These are phyloP conservation scores for Leptocoma aspasia DNA, from an alignment of 2,113 vertebrate species.

Conservation along the genomic window DNA sequence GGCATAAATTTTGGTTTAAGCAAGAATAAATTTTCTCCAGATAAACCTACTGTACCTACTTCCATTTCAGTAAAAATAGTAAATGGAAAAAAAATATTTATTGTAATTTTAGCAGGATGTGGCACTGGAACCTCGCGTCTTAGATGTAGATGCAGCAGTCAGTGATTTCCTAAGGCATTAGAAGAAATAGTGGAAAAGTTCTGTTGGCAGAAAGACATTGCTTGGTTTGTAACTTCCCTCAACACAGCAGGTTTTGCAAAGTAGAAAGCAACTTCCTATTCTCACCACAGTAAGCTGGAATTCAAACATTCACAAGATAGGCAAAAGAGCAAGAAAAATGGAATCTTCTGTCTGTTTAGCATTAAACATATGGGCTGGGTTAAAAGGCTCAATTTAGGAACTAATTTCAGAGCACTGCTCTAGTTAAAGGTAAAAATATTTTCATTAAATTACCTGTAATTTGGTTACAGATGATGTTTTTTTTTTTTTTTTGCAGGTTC, in stretches of 20 bases:
- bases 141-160: background rate
- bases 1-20: background rate
- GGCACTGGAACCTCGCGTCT: background rate
- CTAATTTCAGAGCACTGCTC: background rate
- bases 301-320: background rate
- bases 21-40: background rate
- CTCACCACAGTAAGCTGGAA: background rate
- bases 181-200: background rate
- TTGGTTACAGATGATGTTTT: background rate
- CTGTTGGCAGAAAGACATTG: background rate
- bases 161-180: background rate
- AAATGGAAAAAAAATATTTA: background rate
- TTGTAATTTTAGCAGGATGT: background rate
- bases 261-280: background rate
- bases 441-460: background rate
- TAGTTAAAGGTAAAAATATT: background rate
- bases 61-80: background rate
- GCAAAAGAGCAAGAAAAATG: background rate
- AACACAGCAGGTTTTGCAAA: background rate
- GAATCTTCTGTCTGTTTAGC: background rate
- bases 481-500: background rate
- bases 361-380: fast-evolving
- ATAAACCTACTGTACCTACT: background rate
- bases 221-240: background rate
- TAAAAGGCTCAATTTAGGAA: background rate